Base-by-base conservation (phyloP, 2,113 vertebrate genomes). In the Phrynosoma blainvillii region DNA sequence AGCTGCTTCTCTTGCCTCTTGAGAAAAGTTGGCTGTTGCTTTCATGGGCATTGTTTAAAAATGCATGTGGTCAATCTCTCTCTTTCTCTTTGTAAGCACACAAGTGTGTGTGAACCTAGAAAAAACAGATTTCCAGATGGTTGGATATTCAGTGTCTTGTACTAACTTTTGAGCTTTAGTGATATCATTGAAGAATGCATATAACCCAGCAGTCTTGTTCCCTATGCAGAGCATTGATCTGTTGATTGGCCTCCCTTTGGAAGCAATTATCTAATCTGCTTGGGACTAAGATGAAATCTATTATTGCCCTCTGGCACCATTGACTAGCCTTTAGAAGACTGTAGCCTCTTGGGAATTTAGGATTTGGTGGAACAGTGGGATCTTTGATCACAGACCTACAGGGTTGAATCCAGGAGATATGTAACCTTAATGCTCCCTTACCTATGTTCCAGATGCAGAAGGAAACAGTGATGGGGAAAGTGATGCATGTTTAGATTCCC, bases 261-360 rank as follows among this genome's bases (percentile, higher is more conserved):
- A 82, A 12, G 73, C 42, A 76, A 76, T 82, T 82, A 68, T 40
- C 87, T 83, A 76, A 77, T 68, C 65, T 76, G 80, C 23, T 66
- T 30, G 59, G n/a, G 11, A 5, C 4, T n/a, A 23, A n/a, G 12
- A 13, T 52, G 40, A 47, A 83, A 77, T 56, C 2, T 52, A 70
- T 68, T n/a, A 21, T 54, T 79, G 40, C 30, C 83, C 52, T 73
- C 47, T 40, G 66, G 66, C 2, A 5, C 27, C 52, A 83, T 75
- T 54, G 87, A 27, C 54, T 77, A 73, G 71, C 25, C 23, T 82
- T 82, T 36, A 52, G 73, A 77, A 54, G 23, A 47, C 40, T 21
- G 74, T 5, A 75, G 4, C 56, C 21, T 77, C 73, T 83, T 2
- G 3, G 73, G 59, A 77, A 54, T 30, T 36, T 40, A 16, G 52